Evolutionary conservation across 2,113 vertebrate species (phyloP).

Genomic region (Cyprinodon variegatus): DNA sequence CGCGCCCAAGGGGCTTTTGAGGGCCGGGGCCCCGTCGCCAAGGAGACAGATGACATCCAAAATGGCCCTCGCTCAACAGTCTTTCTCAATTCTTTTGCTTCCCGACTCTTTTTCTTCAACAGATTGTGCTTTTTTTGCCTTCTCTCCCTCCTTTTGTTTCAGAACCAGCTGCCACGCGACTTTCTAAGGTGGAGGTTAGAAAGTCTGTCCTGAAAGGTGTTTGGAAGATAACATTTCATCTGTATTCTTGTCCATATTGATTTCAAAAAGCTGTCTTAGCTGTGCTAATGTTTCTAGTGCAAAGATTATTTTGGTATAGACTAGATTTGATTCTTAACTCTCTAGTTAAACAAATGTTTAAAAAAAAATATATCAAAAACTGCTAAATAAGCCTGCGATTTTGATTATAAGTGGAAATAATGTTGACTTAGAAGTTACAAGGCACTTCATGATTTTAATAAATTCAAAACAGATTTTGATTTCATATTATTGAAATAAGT

Average conservation of each 20-base stretch:
- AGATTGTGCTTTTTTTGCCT: constrained; percentile 76
- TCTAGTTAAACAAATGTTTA: background rate
- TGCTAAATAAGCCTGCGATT: no score
- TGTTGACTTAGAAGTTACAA: background rate
- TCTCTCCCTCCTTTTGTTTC: constrained; percentile 74
- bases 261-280: constrained; percentile 36
- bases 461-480: background rate
- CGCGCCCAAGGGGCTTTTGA: constrained; percentile 91
- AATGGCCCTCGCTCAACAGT: constrained; percentile 90
- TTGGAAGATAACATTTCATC: constrained; percentile 6
- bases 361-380: no score
- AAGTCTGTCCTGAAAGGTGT: constrained; percentile 18
- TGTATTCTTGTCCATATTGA: constrained; percentile 33
- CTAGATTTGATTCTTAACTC: constrained; percentile 1
- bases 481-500: background rate
- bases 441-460: background rate
- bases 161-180: constrained; percentile 86
- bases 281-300: constrained; percentile 26
- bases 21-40: constrained; percentile 92
- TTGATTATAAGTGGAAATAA: background rate
- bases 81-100: constrained; percentile 83
- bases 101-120: constrained; percentile 61
- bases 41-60: constrained; percentile 99
- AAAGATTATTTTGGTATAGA: constrained; percentile 31
- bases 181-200: constrained; percentile 46